Base-by-base conservation (phyloP, 1,140 invertebrate genomes). In the Bombyx mori region DNA sequence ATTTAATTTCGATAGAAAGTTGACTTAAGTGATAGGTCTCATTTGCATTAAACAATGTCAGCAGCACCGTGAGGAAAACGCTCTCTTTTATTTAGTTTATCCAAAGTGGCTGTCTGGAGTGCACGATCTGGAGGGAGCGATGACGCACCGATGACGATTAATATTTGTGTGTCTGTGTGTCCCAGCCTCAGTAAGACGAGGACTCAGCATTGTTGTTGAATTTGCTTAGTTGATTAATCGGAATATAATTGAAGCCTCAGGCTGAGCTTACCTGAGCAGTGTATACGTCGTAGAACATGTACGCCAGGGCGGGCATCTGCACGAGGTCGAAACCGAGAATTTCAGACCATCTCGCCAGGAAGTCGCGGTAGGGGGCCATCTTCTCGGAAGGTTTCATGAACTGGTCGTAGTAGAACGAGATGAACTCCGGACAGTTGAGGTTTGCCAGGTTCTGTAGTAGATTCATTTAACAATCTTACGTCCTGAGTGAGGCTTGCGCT, bases 401-500 rank as follows among this genome's bases (percentile, higher is more conserved):
- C 4, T 8, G 8, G 35, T 22, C 42, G 1, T 18, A 42, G 12
- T 54, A 58, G 18, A 42, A 18, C 7, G 46, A 43, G 1, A 60
- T 26, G 35, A 67, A 55, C 6, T 51, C 44, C 1, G 65, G 65
- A 44, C 65, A 67, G 57, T 63, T 67, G 6, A 53, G 0, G 3
- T 42, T 48, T 0, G 62, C 57, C 0, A 63, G 35, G 47, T 67
- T 67, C 65, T 67, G 61, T 6, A 63, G 63, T 43, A 51, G 1
- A 51, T 18, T 8, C 8, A 18, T 18, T 18, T 18, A 2, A 52
- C 6, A 6, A 7, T 22, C 8, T 7, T 9, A 22, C 8, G 7
- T 47, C 8, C 9, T 47, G 45, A 10, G 8, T 47, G 4, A 8
- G 9, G 9, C 9, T 47, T 12, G 45, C 12, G 45, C 5, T 8